Conservation (phyloP, 2,797 vertebrate species). For the Pseudotriccus pelzelni region DNA sequence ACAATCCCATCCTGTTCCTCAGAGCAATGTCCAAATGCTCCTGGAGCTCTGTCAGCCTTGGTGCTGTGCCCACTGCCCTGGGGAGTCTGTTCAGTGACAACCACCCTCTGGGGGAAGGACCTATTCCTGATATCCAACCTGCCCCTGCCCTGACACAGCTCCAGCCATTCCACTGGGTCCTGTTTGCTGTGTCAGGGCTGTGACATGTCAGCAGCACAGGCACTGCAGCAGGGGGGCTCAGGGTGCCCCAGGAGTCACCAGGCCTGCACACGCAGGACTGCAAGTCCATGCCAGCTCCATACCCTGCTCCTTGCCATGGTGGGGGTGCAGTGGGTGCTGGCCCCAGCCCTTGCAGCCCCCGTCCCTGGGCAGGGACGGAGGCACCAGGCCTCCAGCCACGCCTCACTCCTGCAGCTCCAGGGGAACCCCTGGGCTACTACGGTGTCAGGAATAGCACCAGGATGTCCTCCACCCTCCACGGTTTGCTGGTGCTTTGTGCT, state of each 20-base stretch:
- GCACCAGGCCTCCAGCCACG: neutral
- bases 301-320: neutral
- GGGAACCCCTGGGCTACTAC: too few relatives aligned
- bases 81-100: neutral
- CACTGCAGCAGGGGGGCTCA: neutral
- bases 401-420: neutral
- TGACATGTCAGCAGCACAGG: fast-evolving
- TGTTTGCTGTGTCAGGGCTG: neutral
- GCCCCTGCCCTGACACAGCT: neutral
- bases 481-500: neutral
- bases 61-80: neutral
- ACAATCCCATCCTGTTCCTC: neutral
- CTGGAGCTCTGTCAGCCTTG: neutral
- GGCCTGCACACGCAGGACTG: neutral
- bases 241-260: neutral
- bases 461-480: fast-evolving
- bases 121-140: neutral
- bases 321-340: too few relatives aligned
- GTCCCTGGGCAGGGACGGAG: neutral
- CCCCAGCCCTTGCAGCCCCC: neutral
- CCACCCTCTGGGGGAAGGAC: neutral
- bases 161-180: neutral
- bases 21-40: neutral
- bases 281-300: neutral
- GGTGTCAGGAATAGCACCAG: neutral